Evolutionary conservation across 2,113 vertebrate genomes (phyloP), one percentile per base, ranked within the genome.

Genomic region (Nyctibius bracteatus): DNA sequence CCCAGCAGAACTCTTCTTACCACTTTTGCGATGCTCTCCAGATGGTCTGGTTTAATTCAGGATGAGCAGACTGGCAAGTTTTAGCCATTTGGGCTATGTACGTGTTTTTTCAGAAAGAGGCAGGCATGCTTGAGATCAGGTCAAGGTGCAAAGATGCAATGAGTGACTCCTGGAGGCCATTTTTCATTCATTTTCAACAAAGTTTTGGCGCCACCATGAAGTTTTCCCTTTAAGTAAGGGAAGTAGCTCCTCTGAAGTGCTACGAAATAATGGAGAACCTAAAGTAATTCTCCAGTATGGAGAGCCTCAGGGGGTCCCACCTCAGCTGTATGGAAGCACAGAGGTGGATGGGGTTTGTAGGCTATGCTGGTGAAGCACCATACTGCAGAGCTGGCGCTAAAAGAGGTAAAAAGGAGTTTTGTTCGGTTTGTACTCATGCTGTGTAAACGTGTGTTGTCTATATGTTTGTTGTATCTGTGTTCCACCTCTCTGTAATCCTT

Each of bases 331-430:
- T 21, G 54, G 79, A 46, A 77, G 18, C 47, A 23, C 1, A 1
- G 57, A 35, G n/a, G 24, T 81, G 52, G 54, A 7, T 24, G 66
- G 16, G 12, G 27, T 49, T 68, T 41, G 20, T 62, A 72, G 30
- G 33, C 54, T 46, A 52, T 81, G 52, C 23, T 10, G 28, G 14
- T 35, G 39, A 62, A 30, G 68, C 33, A 11, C 73, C 27, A 3
- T 51, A 35, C 75, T 63, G 54, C 55, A 52, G n/a, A 91, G 54
- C 4, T 31, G 28, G 16, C 5, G 33, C 91, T 92, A 81, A 47
- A 95, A 86, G 95, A 11, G 43, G 79, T 97, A 86, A 88, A n/a
- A 84, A 98, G 97, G 97, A 94, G 96, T 96, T 98, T 46, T 90
- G 88, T 80, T 86, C 1, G 6, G 81, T 88, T 95, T 90, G 75